phyloP scores from a whole-genome alignment of 2,797 vertebrate species.

The Merluccius polli region DNA sequence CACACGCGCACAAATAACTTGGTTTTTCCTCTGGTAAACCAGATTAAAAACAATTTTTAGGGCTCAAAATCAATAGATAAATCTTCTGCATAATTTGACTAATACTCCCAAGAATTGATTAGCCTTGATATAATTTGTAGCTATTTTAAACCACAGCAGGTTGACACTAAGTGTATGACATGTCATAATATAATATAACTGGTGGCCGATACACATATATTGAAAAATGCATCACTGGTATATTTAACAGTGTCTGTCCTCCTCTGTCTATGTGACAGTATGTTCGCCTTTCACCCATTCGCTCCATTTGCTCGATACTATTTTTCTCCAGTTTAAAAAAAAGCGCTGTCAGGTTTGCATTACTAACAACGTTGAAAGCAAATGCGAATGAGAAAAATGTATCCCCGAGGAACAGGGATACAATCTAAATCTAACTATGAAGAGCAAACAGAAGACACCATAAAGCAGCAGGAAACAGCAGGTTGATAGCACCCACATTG shows the following conservation, averaged over 20 bases:
- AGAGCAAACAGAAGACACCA: constrained; percentile 23
- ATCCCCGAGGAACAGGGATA: no score
- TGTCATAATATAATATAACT: no score
- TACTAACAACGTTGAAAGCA: not conserved
- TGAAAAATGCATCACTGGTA: not conserved
- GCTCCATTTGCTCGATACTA: not conserved
- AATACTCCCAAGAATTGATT: not conserved
- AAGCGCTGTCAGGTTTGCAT: not conserved
- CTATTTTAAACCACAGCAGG: not conserved
- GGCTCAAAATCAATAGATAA: not conserved
- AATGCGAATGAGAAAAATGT: constrained; percentile 7
- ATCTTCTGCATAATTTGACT: no score
- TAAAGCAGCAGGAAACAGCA: constrained; percentile 12
- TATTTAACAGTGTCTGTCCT: no score
- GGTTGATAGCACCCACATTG: constrained; percentile 18
- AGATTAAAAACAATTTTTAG: not conserved
- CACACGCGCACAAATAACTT: not conserved
- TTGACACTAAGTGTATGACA: not conserved
- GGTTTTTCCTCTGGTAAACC: not conserved
- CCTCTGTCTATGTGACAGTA: not conserved
- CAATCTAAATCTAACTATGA: not conserved
- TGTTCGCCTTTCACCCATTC: not conserved
- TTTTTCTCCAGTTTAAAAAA: not conserved
- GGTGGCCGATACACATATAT: not conserved
- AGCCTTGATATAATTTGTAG: not conserved